phyloP scores from a whole-genome alignment of 2,113 vertebrate genomes.

The Oriolus oriolus region DNA sequence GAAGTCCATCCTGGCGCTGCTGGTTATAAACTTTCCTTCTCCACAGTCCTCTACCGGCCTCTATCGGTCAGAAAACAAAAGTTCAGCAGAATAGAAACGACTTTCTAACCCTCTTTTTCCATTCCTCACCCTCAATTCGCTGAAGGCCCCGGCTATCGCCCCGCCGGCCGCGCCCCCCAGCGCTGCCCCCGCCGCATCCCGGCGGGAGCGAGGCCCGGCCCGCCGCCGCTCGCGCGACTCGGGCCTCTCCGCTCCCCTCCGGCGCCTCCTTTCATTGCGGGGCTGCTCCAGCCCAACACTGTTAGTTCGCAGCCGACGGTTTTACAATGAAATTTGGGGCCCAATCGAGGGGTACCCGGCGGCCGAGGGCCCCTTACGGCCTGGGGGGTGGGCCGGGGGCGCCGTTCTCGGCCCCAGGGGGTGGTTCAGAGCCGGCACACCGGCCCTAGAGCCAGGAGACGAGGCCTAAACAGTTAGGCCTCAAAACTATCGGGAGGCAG shows the following conservation, averaged over 20 bases:
- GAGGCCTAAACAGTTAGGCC: conserved; percentile 77
- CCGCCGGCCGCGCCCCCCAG: neutral
- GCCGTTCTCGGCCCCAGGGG: neutral
- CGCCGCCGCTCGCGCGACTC: neutral
- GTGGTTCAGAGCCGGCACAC: neutral
- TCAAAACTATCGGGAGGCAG: conserved; percentile 63
- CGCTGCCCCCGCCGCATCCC: neutral
- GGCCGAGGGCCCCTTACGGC: neutral
- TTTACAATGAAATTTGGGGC: conserved; percentile 64
- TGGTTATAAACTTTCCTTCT: conserved; percentile 76
- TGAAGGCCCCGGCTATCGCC: conserved; percentile 19
- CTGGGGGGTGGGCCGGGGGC: neutral
- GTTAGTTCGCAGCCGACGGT: conserved; percentile 37
- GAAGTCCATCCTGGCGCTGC: conserved; percentile 90
- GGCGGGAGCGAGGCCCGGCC: neutral
- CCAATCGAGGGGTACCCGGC: neutral
- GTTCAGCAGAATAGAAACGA: conserved; percentile 83
- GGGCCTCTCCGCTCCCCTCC: neutral
- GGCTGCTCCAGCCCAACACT: neutral
- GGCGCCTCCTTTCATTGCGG: conserved; percentile 10
- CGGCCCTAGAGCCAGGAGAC: neutral
- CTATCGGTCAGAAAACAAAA: conserved; percentile 98
- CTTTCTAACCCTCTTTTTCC: conserved; percentile 78
- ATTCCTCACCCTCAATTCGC: conserved; percentile 69
- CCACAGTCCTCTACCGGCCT: conserved; percentile 97